phyloP scores from a whole-genome alignment of 2,888 invertebrate species.

The Tenthredo scrophulariae region DNA sequence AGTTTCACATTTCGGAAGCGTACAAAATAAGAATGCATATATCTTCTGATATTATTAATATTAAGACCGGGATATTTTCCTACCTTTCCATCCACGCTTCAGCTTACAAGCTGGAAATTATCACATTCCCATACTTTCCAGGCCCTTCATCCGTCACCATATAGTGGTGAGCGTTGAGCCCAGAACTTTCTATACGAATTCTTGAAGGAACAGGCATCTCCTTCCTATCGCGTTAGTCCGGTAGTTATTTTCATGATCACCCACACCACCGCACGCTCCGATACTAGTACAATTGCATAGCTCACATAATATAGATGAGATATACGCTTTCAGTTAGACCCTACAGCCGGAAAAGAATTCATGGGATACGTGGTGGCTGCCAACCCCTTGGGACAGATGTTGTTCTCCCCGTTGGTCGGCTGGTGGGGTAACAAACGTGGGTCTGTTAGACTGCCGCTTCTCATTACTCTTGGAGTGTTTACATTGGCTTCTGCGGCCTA shows the following conservation, averaged over 20 bases:
- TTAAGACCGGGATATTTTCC: not conserved
- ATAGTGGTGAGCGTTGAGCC: not conserved
- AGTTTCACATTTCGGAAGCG: not conserved
- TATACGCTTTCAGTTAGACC: constrained; percentile 84
- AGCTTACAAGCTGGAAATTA: not conserved
- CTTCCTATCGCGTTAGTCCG: not conserved
- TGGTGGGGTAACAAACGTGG: constrained; percentile 91
- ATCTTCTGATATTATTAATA: not conserved
- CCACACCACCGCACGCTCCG: not conserved
- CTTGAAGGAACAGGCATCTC: not conserved
- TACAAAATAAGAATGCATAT: not conserved
- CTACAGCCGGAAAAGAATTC: constrained; percentile 88
- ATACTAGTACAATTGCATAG: not conserved
- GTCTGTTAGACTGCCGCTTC: constrained; percentile 86
- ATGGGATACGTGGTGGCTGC: constrained; percentile 92
- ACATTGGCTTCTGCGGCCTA: constrained; percentile 87
- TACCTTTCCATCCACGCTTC: not conserved
- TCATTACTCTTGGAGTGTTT: constrained; percentile 86
- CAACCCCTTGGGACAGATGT: constrained; percentile 92
- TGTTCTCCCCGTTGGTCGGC: constrained; percentile 91
- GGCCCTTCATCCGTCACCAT: not conserved
- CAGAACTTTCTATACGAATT: constrained; percentile 26
- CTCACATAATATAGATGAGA: not conserved
- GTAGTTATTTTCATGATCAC: not conserved
- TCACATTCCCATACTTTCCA: constrained; percentile 6